Conservation (phyloP, 2,797 vertebrate species). For the Acanthurus tractus region DNA sequence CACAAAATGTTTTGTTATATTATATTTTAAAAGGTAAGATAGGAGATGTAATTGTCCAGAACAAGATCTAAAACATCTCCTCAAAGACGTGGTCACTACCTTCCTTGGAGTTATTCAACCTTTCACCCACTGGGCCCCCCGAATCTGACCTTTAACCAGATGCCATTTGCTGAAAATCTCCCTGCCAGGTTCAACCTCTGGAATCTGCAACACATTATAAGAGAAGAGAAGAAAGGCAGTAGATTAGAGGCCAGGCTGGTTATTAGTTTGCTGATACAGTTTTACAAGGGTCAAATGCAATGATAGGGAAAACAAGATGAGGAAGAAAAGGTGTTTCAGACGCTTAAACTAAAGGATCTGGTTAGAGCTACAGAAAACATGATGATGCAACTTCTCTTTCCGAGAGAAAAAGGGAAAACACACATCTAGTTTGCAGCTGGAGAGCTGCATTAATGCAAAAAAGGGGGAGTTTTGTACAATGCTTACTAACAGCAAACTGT, state of each 20-base stretch:
- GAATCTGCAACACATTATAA: constrained; percentile 89
- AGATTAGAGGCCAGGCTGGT: constrained; percentile 78
- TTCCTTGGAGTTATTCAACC: constrained; percentile 91
- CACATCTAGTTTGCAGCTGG: background rate
- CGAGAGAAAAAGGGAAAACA: background rate
- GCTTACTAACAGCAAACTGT: constrained; percentile 10
- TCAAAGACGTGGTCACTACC: constrained; percentile 84
- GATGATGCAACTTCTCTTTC: constrained; percentile 2
- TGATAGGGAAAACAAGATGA: constrained; percentile 75
- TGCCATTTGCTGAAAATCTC: constrained; percentile 88
- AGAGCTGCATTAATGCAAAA: background rate
- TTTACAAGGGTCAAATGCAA: constrained; percentile 84
- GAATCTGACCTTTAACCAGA: constrained; percentile 88
- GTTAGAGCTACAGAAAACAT: constrained; percentile 32
- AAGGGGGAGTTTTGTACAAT: constrained; percentile 18
- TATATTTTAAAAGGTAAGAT: constrained; percentile 12
- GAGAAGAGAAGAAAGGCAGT: constrained; percentile 78
- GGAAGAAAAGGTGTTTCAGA: constrained; percentile 57
- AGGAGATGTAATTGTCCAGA: constrained; percentile 48
- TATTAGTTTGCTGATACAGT: constrained; percentile 84
- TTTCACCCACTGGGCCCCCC: constrained; percentile 88
- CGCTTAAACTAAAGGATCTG: constrained; percentile 8
- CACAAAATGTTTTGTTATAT: constrained; percentile 1
- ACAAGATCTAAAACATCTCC: constrained; percentile 80
- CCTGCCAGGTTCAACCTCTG: constrained; percentile 85